Percentiles rank a stretch among this genome's conserved stretches.
Conservation (phyloP, 1,140 invertebrate genomes). For the Lepidostoma basale region DNA sequence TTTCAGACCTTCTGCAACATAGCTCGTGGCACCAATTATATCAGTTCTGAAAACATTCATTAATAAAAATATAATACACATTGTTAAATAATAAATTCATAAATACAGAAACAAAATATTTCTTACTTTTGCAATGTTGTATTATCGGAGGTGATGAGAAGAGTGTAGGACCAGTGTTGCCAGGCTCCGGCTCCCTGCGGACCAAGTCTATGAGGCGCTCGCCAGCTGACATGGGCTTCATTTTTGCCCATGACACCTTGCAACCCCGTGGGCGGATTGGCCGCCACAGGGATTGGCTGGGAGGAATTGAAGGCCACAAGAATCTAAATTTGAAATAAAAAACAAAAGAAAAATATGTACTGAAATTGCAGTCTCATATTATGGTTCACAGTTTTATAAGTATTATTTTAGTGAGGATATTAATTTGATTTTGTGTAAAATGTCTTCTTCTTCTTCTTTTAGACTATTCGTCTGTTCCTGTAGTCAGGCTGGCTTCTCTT, state of each 20-base stretch:
- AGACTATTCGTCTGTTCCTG: too few species aligned
- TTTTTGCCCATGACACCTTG: conserved; percentile 78
- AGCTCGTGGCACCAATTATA: conserved; percentile 57
- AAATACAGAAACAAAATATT: too few species aligned
- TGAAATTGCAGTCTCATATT: too few species aligned
- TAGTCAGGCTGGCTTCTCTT: too few species aligned
- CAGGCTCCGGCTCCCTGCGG: conserved; percentile 83
- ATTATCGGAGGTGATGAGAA: conserved; percentile 68
- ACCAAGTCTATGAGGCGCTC: conserved; percentile 73
- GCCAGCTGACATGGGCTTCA: conserved; percentile 80
- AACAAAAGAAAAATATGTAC: too few species aligned
- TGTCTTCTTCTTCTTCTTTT: too few species aligned
- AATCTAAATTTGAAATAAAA: too few species aligned
- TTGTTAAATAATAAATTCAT: too few species aligned
- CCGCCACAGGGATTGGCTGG: conserved; percentile 78
- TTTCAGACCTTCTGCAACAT: conserved; percentile 70
- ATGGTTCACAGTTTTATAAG: too few species aligned
- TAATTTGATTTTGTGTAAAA: too few species aligned
- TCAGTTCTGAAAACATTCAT: conserved; percentile 26
- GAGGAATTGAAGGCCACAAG: conserved; percentile 67
- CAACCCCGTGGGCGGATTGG: conserved; percentile 76
- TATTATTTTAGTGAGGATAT: too few species aligned
- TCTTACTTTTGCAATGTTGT: conserved; percentile 54
- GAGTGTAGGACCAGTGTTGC: conserved; percentile 84
- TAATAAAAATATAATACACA: too few species aligned